Conservation (phyloP, 2,113 vertebrate species). For the Zosterops pallidus region DNA sequence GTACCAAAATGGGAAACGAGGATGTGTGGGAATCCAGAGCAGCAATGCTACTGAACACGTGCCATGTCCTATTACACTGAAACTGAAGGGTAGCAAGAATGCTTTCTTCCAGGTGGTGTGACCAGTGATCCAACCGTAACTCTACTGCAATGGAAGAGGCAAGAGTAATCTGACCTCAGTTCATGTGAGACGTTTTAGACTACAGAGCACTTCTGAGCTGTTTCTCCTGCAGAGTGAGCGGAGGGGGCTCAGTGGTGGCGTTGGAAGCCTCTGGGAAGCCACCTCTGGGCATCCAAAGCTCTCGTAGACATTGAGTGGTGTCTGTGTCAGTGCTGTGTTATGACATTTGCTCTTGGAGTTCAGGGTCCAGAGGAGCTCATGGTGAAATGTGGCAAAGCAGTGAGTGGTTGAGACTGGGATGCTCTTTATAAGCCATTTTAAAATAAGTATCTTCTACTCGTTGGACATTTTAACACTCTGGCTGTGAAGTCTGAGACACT, state of each 20-base stretch:
- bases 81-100: not conserved
- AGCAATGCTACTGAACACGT: not conserved
- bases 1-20: not conserved
- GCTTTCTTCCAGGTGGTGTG: not conserved
- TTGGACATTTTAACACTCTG: not conserved
- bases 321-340: not conserved
- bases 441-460: not conserved
- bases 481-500: not conserved
- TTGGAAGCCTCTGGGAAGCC: not conserved
- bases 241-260: not conserved
- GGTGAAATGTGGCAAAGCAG: not conserved
- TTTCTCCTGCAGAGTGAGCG: not conserved
- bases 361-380: not conserved
- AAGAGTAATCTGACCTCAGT: not conserved
- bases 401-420: not conserved
- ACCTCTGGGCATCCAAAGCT: not conserved
- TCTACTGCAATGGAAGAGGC: not conserved
- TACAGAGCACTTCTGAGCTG: not conserved
- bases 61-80: not conserved
- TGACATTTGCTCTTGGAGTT: not conserved
- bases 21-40: not conserved
- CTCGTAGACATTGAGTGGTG: rapidly evolving
- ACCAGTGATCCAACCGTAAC: not conserved
- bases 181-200: rapidly evolving
- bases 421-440: not conserved